Evolutionary conservation across 64 coral and sea anemone species (phyloP).

Genomic region (Montipora capricornis): DNA sequence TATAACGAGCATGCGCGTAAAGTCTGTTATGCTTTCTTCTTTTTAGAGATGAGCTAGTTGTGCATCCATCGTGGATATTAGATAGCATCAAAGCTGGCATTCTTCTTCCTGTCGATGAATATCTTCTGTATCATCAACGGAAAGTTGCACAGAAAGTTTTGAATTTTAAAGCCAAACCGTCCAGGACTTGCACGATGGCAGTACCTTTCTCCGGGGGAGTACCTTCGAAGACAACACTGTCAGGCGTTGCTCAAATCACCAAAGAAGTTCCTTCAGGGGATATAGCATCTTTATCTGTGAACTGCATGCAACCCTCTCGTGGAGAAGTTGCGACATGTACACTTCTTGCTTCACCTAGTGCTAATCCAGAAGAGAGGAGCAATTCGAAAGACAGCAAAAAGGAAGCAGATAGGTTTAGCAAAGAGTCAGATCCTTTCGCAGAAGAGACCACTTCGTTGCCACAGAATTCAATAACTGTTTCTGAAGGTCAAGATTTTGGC

Average conservation of each 20-base stretch:
- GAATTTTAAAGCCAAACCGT: slow-evolving; percentile 30
- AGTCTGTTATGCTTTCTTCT: neutral
- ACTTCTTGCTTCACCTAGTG: neutral
- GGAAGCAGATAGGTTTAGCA: neutral
- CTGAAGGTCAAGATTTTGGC: neutral
- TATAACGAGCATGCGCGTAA: too few species aligned
- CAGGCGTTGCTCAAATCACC: neutral
- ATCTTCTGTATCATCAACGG: slow-evolving; percentile 80
- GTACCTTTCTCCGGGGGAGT: neutral
- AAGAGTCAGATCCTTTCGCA: neutral
- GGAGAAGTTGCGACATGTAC: neutral
- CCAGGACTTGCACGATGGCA: neutral
- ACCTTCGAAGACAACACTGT: neutral
- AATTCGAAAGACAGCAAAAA: neutral
- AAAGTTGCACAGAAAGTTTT: slow-evolving; percentile 60
- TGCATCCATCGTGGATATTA: slow-evolving; percentile 92
- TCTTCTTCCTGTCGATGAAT: slow-evolving; percentile 68
- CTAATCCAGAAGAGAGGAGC: neutral
- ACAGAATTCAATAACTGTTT: neutral
- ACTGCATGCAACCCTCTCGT: neutral
- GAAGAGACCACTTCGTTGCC: neutral
- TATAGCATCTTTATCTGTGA: neutral
- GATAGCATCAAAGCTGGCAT: slow-evolving; percentile 83
- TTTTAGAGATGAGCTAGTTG: slow-evolving; percentile 89
- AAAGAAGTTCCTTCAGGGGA: neutral